Conservation (phyloP, 2,888 invertebrate species). For the Ethmia dodecea region DNA sequence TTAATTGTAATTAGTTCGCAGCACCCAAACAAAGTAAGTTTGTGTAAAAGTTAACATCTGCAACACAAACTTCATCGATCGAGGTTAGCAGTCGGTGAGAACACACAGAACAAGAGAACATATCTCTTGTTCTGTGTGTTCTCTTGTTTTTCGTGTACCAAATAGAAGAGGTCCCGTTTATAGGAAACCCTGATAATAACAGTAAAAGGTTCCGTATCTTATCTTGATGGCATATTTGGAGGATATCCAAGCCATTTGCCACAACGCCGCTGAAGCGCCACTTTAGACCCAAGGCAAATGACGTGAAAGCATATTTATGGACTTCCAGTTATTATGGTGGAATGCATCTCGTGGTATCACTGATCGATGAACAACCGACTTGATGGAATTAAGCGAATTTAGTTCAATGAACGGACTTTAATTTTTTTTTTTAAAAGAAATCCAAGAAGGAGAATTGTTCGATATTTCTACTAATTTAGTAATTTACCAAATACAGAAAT, state of each 20-base stretch:
- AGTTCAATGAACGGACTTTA: slow-evolving; percentile 1
- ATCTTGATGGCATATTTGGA: slow-evolving; percentile 68
- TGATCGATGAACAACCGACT: neutral
- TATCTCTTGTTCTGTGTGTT: no score
- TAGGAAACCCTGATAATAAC: slow-evolving; percentile 45
- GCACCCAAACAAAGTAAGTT: no score
- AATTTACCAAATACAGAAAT: no score
- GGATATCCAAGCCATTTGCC: slow-evolving; percentile 66
- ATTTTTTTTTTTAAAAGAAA: no score
- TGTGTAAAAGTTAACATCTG: no score
- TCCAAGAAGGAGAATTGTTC: slow-evolving; percentile 1
- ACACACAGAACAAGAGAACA: no score
- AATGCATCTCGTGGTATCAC: neutral
- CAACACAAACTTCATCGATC: no score
- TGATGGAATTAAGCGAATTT: neutral
- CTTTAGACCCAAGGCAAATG: slow-evolving; percentile 56
- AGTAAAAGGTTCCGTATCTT: slow-evolving; percentile 57
- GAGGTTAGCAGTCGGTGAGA: no score
- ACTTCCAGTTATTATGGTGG: slow-evolving; percentile 3
- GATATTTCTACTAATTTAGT: no score
- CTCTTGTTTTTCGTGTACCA: neutral
- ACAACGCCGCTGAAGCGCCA: slow-evolving; percentile 52
- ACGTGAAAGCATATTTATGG: slow-evolving; percentile 56
- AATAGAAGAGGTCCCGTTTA: slow-evolving; percentile 18
- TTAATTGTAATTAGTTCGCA: no score